These are phyloP conservation scores for Capreolus pygargus DNA, from an alignment of 2,113 vertebrate species.

Conservation along the genomic window DNA sequence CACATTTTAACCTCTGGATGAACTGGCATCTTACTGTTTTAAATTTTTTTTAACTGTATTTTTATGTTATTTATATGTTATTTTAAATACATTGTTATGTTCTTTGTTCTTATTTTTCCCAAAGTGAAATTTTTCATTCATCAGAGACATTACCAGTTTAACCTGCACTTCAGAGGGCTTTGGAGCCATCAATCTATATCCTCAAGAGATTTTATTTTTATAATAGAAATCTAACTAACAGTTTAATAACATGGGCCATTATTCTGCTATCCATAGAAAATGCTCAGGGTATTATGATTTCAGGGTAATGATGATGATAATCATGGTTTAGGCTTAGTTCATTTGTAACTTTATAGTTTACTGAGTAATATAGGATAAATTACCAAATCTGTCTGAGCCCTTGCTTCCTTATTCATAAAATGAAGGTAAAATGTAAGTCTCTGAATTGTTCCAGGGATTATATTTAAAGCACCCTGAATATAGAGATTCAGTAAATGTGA, in stretches of 20 bases:
- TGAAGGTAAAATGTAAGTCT: not conserved
- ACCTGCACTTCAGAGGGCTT: not conserved
- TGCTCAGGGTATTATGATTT: not conserved
- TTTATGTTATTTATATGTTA: not conserved
- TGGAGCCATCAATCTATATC: not conserved
- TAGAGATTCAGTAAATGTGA: not conserved
- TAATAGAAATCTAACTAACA: not conserved
- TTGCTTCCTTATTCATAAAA: slow-evolving; percentile 8
- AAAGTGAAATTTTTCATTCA: not conserved
- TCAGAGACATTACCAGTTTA: not conserved
- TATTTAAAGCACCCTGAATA: not conserved
- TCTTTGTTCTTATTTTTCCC: not conserved
- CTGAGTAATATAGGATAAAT: not conserved
- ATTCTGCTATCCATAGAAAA: not conserved
- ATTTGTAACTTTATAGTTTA: not conserved
- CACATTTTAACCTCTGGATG: not conserved
- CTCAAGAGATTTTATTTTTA: not conserved
- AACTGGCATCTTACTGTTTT: not conserved
- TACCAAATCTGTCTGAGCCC: not conserved
- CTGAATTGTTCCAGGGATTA: not conserved
- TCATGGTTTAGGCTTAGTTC: not conserved
- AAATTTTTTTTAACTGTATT: not conserved
- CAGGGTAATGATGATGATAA: not conserved
- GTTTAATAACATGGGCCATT: not conserved
- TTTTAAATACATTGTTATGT: not conserved